Conservation (phyloP, 2,888 invertebrate species). For the Polydrusus cervinus region DNA sequence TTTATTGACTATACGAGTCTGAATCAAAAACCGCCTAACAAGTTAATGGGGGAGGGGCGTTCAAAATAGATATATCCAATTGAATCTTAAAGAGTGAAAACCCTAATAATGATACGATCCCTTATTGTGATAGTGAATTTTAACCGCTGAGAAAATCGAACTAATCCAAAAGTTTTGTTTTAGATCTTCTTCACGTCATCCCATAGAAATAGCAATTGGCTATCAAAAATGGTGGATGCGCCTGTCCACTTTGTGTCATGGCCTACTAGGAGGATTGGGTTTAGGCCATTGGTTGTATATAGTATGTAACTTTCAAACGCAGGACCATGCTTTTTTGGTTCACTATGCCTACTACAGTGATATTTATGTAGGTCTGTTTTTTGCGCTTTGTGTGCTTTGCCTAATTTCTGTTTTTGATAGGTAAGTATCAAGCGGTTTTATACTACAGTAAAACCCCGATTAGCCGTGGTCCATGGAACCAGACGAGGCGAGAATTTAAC, state of each 20-base stretch:
- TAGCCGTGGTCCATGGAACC: too few relatives aligned
- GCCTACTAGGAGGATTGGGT: conserved; percentile 76
- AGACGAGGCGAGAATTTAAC: too few relatives aligned
- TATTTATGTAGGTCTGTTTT: conserved; percentile 72
- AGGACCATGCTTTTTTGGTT: conserved; percentile 65
- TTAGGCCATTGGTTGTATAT: conserved; percentile 76
- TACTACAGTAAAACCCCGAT: too few relatives aligned
- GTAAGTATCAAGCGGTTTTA: too few relatives aligned
- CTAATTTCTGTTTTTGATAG: conserved; percentile 77
- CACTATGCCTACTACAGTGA: conserved; percentile 69
- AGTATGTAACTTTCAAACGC: conserved; percentile 72
- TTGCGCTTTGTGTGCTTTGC: conserved; percentile 76
- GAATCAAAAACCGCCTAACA: too few relatives aligned
- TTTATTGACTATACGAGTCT: too few relatives aligned
- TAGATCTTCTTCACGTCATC: conserved; percentile 62
- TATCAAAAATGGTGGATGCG: conserved; percentile 75
- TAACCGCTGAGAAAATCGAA: too few relatives aligned
- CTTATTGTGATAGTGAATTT: too few relatives aligned
- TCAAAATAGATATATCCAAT: too few relatives aligned
- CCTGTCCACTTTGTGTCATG: conserved; percentile 75
- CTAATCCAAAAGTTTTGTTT: conserved; percentile 23
- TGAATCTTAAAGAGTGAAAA: too few relatives aligned
- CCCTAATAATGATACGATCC: too few relatives aligned
- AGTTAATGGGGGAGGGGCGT: too few relatives aligned
- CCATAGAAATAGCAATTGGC: conserved; percentile 74